These are phyloP conservation scores for Acanthochromis polyacanthus DNA, from an alignment of 2,113 vertebrate species.

Conservation along the genomic window DNA sequence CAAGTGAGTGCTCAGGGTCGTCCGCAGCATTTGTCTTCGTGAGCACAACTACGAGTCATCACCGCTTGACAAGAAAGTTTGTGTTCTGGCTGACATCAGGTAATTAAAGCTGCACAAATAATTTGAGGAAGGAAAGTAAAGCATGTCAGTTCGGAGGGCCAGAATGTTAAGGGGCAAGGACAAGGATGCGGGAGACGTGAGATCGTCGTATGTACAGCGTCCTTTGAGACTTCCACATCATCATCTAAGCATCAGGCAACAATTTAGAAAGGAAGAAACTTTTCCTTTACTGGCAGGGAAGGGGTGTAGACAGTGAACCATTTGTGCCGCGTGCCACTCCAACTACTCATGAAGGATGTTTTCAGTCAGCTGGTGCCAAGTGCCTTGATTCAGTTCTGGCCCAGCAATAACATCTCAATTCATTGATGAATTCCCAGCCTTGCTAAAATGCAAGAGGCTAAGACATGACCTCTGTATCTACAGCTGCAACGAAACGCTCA, in stretches of 20 bases:
- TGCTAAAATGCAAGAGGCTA: slow-evolving; percentile 6
- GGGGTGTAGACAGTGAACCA: slow-evolving; percentile 55
- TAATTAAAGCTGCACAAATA: slow-evolving; percentile 58
- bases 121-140: slow-evolving; percentile 43
- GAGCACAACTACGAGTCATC: slow-evolving; percentile 22
- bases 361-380: slow-evolving; percentile 56
- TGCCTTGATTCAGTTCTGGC: slow-evolving; percentile 63
- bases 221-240: slow-evolving; percentile 64
- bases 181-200: slow-evolving; percentile 48
- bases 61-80: slow-evolving; percentile 30
- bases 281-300: slow-evolving; percentile 58
- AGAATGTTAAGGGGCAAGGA: slow-evolving; percentile 33
- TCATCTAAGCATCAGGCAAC: slow-evolving; percentile 73
- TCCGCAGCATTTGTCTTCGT: slow-evolving; percentile 28
- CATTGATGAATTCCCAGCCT: slow-evolving; percentile 42
- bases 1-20: background rate
- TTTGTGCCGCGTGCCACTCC: slow-evolving; percentile 64
- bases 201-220: slow-evolving; percentile 33
- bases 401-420: slow-evolving; percentile 50
- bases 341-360: slow-evolving; percentile 64
- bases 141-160: slow-evolving; percentile 27
- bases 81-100: slow-evolving; percentile 44
- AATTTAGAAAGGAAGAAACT: slow-evolving; percentile 68
- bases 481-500: slow-evolving; percentile 26
- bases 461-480: slow-evolving; percentile 30